Conservation (phyloP, 2,888 invertebrate species). For the Tipula helvola region DNA sequence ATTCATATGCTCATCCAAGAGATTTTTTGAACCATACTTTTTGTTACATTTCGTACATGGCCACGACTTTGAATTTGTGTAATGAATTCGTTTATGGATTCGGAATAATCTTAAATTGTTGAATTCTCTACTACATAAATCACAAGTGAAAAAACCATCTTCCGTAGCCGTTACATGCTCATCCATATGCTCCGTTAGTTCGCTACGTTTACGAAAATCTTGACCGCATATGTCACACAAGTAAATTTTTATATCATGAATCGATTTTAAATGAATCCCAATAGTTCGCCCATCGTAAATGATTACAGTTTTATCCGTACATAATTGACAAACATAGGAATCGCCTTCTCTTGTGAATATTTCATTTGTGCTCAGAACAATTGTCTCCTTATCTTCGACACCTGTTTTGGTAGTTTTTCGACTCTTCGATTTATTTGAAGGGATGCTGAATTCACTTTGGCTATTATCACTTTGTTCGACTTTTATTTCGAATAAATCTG, state of each 20-base stretch:
- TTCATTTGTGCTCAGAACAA: background rate
- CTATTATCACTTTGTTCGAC: background rate
- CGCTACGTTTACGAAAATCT: slow-evolving; percentile 49
- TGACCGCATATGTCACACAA: slow-evolving; percentile 58
- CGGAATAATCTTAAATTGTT: slow-evolving; percentile 45
- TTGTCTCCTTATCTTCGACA: background rate
- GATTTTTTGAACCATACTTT: slow-evolving; percentile 52
- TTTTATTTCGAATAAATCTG: background rate
- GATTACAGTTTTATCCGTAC: slow-evolving; percentile 25
- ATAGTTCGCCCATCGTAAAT: slow-evolving; percentile 45
- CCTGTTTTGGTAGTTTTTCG: background rate
- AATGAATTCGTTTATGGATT: slow-evolving; percentile 51
- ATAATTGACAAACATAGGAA: slow-evolving; percentile 38
- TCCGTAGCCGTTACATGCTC: slow-evolving; percentile 44
- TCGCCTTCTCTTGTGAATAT: slow-evolving; percentile 23
- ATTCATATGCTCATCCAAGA: slow-evolving; percentile 61
- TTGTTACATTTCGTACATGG: slow-evolving; percentile 53
- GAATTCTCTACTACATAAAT: slow-evolving; percentile 49
- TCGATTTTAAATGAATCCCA: slow-evolving; percentile 45
- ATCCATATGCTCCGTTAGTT: slow-evolving; percentile 50
- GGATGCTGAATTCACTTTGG: background rate
- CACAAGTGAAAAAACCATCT: slow-evolving; percentile 51
- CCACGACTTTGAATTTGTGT: slow-evolving; percentile 47
- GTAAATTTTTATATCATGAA: slow-evolving; percentile 51
- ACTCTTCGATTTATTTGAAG: background rate